Percentiles rank a stretch among this genome's conserved stretches.
Evolutionary conservation across 2,113 vertebrate species (phyloP).

Genomic region (Pluvianellus socialis): DNA sequence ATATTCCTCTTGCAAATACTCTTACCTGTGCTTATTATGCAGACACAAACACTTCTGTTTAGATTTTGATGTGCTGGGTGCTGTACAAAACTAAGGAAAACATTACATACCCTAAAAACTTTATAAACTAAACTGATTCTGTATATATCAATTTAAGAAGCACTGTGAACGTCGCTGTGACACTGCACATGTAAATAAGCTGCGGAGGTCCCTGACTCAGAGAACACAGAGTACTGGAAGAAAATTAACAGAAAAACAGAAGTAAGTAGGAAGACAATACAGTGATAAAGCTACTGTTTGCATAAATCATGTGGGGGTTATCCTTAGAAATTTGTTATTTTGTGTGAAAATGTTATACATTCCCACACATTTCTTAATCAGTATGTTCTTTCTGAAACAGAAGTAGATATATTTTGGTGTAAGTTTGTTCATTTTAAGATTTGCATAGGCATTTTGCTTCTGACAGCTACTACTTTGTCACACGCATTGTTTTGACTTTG

Average conservation of each 20-base stretch:
- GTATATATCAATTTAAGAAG: neutral
- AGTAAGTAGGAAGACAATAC: neutral
- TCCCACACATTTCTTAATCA: neutral
- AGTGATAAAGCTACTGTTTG: neutral
- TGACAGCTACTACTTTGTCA: neutral
- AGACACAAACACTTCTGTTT: neutral
- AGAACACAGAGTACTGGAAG: neutral
- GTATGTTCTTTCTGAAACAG: neutral
- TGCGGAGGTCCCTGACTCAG: neutral
- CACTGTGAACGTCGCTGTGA: neutral
- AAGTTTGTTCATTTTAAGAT: neutral
- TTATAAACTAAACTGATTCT: neutral
- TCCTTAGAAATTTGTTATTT: neutral
- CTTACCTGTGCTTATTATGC: neutral
- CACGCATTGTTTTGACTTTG: neutral
- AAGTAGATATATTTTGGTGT: neutral
- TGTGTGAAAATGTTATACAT: neutral
- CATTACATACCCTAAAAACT: neutral
- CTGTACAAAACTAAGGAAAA: neutral
- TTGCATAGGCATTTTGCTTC: neutral
- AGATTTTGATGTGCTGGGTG: neutral
- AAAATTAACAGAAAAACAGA: neutral
- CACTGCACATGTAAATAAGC: neutral
- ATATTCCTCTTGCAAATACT: neutral
- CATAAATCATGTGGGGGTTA: neutral